Evolutionary conservation across 2,113 vertebrate genomes (phyloP).

Genomic region (Xenopus laevis): DNA sequence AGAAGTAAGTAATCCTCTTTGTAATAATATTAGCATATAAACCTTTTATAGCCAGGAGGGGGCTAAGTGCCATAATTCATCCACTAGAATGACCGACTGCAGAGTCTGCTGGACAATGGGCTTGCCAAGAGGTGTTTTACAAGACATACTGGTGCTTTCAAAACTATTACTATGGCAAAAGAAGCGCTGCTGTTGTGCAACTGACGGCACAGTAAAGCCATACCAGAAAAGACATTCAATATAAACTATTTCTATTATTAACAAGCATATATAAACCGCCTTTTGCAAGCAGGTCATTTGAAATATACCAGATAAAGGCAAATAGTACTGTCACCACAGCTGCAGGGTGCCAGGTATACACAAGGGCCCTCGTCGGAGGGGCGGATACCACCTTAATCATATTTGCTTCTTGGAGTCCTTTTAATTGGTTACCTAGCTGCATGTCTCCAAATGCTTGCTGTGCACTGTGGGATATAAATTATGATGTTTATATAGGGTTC

Average conservation of each 20-base stretch:
- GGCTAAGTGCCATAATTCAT: background rate
- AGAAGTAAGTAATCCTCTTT: constrained; percentile 19
- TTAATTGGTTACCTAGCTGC: background rate
- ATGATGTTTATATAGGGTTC: constrained; percentile 33
- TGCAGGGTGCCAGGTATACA: background rate
- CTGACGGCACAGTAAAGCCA: too few relatives aligned
- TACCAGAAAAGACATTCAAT: too few relatives aligned
- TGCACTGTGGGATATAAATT: constrained; percentile 16
- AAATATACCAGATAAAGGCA: too few relatives aligned
- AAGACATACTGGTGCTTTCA: background rate
- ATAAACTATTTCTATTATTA: too few relatives aligned
- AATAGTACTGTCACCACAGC: background rate
- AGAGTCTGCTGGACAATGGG: background rate
- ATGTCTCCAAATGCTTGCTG: background rate
- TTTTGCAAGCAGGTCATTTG: too few relatives aligned
- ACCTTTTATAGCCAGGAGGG: background rate
- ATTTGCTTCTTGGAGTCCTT: too few relatives aligned
- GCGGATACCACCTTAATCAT: too few relatives aligned
- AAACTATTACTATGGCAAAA: too few relatives aligned
- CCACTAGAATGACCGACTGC: background rate
- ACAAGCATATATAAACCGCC: too few relatives aligned
- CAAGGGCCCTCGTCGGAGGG: background rate
- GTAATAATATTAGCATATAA: constrained; percentile 30
- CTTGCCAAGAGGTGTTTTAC: background rate
- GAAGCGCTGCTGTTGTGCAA: too few relatives aligned